Conservation (phyloP, 2,888 invertebrate genomes). For the Tetranychus piercei region DNA sequence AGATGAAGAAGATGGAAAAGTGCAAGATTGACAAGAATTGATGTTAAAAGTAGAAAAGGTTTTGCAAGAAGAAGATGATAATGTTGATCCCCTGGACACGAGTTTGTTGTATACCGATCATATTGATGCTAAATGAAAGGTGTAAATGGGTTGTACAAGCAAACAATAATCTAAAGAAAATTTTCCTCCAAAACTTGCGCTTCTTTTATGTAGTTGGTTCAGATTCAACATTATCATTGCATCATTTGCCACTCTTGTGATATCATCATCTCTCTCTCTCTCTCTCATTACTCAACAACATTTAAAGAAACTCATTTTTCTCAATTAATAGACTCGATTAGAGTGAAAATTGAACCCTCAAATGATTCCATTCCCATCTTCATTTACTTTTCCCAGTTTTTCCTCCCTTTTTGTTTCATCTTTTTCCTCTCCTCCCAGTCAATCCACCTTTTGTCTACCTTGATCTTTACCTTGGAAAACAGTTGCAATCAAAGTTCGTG, state of each 20-base stretch:
- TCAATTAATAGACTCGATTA: neutral
- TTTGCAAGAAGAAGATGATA: neutral
- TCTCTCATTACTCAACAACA: neutral
- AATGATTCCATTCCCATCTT: neutral
- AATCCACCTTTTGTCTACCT: slow-evolving; percentile 10
- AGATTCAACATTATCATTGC: neutral
- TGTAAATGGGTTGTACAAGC: neutral
- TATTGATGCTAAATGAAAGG: neutral
- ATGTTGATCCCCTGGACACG: neutral
- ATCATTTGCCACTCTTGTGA: neutral
- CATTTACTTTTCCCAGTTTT: neutral
- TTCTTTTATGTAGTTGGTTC: neutral
- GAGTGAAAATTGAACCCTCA: neutral
- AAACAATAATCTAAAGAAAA: neutral
- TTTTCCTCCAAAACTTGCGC: neutral
- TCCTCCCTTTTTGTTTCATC: neutral
- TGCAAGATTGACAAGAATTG: neutral
- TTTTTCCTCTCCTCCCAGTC: neutral
- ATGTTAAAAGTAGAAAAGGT: neutral
- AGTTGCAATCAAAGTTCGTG: slow-evolving; percentile 24
- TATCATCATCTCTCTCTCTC: slow-evolving; percentile 8
- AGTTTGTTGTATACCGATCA: neutral
- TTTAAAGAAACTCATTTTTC: neutral
- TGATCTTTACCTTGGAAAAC: slow-evolving; percentile 22
- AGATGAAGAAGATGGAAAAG: neutral